Conservation (phyloP, 2,888 invertebrate species). For the Hedya salicella region DNA sequence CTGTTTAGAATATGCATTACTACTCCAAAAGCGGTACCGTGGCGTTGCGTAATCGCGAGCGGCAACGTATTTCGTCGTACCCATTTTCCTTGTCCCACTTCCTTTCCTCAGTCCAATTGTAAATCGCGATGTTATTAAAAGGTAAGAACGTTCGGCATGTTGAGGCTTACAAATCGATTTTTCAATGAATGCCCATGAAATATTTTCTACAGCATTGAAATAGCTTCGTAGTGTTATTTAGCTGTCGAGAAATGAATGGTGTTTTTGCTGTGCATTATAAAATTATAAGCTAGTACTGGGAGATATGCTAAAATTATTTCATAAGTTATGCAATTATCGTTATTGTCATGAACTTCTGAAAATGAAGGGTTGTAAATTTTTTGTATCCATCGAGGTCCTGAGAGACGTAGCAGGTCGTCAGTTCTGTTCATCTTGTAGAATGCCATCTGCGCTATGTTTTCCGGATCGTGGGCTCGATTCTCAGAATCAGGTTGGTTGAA, state of each 20-base stretch:
- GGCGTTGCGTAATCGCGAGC: constrained; percentile 19
- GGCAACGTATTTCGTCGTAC: constrained; percentile 18
- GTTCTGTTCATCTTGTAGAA: too few relatives aligned
- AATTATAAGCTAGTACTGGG: too few relatives aligned
- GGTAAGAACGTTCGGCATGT: constrained; percentile 8
- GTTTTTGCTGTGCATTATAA: background rate
- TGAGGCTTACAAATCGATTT: constrained; percentile 2
- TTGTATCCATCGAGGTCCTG: too few relatives aligned
- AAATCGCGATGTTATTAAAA: constrained; percentile 38
- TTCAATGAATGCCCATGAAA: background rate
- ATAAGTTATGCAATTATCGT: too few relatives aligned
- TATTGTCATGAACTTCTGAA: too few relatives aligned
- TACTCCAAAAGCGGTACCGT: constrained; percentile 9
- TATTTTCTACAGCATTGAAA: background rate
- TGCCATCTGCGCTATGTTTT: too few relatives aligned
- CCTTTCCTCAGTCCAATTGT: constrained; percentile 21
- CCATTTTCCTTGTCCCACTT: constrained; percentile 31
- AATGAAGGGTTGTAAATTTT: too few relatives aligned
- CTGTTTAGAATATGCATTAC: background rate
- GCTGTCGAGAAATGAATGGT: background rate
- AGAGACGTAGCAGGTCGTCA: too few relatives aligned
- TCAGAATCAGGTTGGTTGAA: too few relatives aligned
- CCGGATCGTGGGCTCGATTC: too few relatives aligned
- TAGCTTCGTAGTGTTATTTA: background rate
- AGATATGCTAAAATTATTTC: too few relatives aligned